Percentiles rank a stretch among this genome's conserved stretches.
Evolutionary conservation across 2,888 invertebrate genomes (phyloP).

Genomic region (Synergus itoensis): DNA sequence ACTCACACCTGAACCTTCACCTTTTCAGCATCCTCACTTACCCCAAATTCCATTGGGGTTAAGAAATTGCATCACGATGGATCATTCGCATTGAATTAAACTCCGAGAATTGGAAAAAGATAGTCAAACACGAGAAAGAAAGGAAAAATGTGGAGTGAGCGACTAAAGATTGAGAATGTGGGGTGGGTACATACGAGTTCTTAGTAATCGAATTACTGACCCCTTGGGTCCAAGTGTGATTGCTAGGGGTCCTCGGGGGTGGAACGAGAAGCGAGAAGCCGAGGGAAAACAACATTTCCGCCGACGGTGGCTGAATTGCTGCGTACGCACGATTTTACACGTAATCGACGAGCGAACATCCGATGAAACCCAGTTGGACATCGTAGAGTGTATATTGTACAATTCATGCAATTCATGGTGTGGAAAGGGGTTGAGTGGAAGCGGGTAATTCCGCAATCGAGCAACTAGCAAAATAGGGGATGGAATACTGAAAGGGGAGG

Average conservation of each 20-base stretch:
- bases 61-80: neutral
- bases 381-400: neutral
- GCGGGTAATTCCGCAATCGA: constrained; percentile 18
- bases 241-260: constrained; percentile 66
- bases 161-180: constrained; percentile 41
- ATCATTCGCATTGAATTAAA: neutral
- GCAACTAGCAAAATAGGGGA: constrained; percentile 26
- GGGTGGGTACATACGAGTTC: constrained; percentile 57
- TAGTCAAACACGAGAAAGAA: constrained; percentile 28
- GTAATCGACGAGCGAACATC: constrained; percentile 37
- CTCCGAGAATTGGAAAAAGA: neutral
- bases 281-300: constrained; percentile 6
- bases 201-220: constrained; percentile 75
- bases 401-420: constrained; percentile 1
- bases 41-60: too few relatives aligned
- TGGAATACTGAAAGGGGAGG: constrained; percentile 49
- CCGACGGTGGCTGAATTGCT: constrained; percentile 39
- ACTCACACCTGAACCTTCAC: too few relatives aligned
- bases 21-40: too few relatives aligned
- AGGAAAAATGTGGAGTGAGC: constrained; percentile 50
- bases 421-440: neutral
- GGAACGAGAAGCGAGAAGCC: constrained; percentile 10
- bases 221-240: constrained; percentile 75
- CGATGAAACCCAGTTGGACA: constrained; percentile 36
- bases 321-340: constrained; percentile 37